phyloP scores from a whole-genome alignment of 2,113 vertebrate genomes.

The crab-eating macaque (Macaca fascicularis) region T2T-MFA8v1.1 NC_088377.1:56352001-56352500 shows the following conservation, averaged over 20 bases:
- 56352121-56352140: too few species aligned
- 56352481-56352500: not conserved
- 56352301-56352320: not conserved
- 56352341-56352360: not conserved
- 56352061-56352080: too few species aligned
- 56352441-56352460: not conserved
- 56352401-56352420: not conserved
- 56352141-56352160: too few species aligned
- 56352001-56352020: too few species aligned
- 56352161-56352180: too few species aligned
- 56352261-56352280: not conserved
- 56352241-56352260: not conserved
- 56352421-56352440: not conserved
- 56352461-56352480: not conserved
- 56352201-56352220: too few species aligned
- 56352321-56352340: not conserved
- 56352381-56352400: not conserved
- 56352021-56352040: too few species aligned
- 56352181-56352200: too few species aligned
- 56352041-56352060: too few species aligned
- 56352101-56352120: too few species aligned
- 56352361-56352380: not conserved
- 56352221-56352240: too few species aligned
- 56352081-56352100: too few species aligned
- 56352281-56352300: not conserved